Evolutionary conservation across 2,113 vertebrate species (phyloP), one percentile per base, ranked within the genome.

Genomic region (Laticauda colubrina): DNA sequence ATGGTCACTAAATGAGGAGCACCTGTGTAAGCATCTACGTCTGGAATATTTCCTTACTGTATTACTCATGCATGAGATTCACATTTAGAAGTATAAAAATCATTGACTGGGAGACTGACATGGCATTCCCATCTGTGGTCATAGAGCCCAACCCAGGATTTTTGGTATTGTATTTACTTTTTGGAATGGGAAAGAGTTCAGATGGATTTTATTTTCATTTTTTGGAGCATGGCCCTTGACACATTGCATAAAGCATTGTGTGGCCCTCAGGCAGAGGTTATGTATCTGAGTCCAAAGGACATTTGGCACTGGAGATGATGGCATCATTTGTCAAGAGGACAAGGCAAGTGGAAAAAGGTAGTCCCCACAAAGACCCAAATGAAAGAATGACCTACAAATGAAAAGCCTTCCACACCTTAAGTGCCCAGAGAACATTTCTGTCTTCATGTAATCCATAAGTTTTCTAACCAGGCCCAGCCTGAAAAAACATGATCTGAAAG

Each of bases 321-420:
- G 14, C 45, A 18, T 92, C 29, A 88, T 39, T 39, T 64, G 21
- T 59, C 48, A 48, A 43, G 54, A 75, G 59, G 59, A 88, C 48
- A 87, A 23, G 1, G 43, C 18, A n/a, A 64, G 3, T 0, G 43
- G 5, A 5, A 81, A 81, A 81, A 39, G 15, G 18, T 18, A 39
- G 69, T 81, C 69, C 69, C 6, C 34, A 81, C 14, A 39, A 9
- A 86, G 75, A 34, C 3, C 54, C 39, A 56, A 26, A 86, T 20
- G 26, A 93, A 53, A 95, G 90, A 88, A 94, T 90, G 93, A 90
- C 89, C 93, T 69, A 91, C 94, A 94, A 92, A 94, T 88, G 59
- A 91, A 85, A 90, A 64, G 48, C 34, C 75, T 90, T 91, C 55
- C 45, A 4, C 86, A 75, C 39, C 7, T 34, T 59, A 45, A 34